Base-by-base conservation (phyloP, 2,113 vertebrate species). In the Pundamilia nyererei region DNA sequence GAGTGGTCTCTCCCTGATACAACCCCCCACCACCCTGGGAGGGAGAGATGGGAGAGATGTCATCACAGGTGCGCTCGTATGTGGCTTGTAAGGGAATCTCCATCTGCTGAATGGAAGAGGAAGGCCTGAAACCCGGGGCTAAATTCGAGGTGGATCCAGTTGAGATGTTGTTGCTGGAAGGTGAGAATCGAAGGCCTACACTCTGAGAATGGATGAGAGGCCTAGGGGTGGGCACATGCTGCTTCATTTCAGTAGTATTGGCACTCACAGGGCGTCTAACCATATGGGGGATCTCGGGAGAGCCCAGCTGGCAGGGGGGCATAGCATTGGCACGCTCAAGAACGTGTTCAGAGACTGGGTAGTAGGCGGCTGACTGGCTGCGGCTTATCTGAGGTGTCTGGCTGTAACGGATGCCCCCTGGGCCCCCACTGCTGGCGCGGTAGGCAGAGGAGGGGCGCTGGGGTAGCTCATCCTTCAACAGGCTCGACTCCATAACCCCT, bases 291-390 rank as follows among this genome's bases (percentile, higher is more conserved):
- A 99, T 97, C 40, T 99, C 98, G 0, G 99, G 98, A 80, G 99
- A 99, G 83, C 98, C 98, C 86, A 99, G 95, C 77, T 99, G 98
- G 95, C 96, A 98, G 86, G 97, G 91, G 0, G 97, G 96, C 88
- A 97, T 91, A 85, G 93, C 96, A 29, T 96, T 91, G 62, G 97
- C 96, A 9, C 97, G 98, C 84, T 99, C 98, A 93, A 99, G 96
- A 24, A 98, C 97, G 2, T 99, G 97, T 91, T 99, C 98, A 0
- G 98, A 97, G 79, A 99, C 98, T 0, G 99, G 99, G 51, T 99
- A 99, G 94, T 99, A 99, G 85, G 98, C 99, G 8, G 99, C 98
- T 0, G 99, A 99, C 93, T 99, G 99, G 95, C 99, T 99, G 51
- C 99, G 97, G 54, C 98, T 99, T 1, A 99, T 99, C 95, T 99